Base-by-base conservation (phyloP, 2,888 invertebrate genomes). In the Syrphus vitripennis region DNA sequence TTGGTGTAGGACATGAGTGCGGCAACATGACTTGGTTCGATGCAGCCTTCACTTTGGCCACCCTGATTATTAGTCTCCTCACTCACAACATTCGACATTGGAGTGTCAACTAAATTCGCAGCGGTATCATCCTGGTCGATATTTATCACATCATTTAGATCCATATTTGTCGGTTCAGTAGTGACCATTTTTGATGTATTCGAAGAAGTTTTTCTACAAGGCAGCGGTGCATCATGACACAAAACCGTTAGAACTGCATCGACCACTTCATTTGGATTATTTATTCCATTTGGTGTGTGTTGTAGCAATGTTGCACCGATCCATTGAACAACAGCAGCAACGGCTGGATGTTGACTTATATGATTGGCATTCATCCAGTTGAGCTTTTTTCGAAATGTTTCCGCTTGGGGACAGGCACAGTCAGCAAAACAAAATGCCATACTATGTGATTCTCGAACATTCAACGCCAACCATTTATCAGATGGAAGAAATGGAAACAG, bases 371-470 rank as follows among this genome's bases (percentile, higher is more conserved):
- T 94, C 92, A 95, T 95, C 81, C 93, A 88, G 5, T 88, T 88
- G 53, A 92, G 82, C 3, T 90, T 90, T 42, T 90, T 90, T 90
- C 90, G 94, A 93, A 90, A 94, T 92, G 91, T 93, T 93, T 92
- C 95, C 93, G 93, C 92, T 83, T 92, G 91, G 0, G 91, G 90
- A 87, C 98, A 98, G 0, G 96, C 96, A 93, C 98, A 98, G 89
- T 97, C 96, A 1, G 95, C 93, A 91, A 97, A 97, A 93, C 97
- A 98, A 92, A 97, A 97, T 69, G 96, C 94, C 90, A 97, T 95
- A 90, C 96, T 96, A 89, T 96, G 96, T 69, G 96, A 95, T 91
- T 97, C 97, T 10, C 94, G 93, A 14, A 98, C 94, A 29, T 93
- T 93, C 5, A 97, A 92, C 75, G 95, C 95, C 9, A 95, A 92